Evolutionary conservation across 2,113 vertebrate genomes (phyloP), one percentile per base, ranked within the genome.

Genomic region (Boulengeromyrus knoepffleri): DNA sequence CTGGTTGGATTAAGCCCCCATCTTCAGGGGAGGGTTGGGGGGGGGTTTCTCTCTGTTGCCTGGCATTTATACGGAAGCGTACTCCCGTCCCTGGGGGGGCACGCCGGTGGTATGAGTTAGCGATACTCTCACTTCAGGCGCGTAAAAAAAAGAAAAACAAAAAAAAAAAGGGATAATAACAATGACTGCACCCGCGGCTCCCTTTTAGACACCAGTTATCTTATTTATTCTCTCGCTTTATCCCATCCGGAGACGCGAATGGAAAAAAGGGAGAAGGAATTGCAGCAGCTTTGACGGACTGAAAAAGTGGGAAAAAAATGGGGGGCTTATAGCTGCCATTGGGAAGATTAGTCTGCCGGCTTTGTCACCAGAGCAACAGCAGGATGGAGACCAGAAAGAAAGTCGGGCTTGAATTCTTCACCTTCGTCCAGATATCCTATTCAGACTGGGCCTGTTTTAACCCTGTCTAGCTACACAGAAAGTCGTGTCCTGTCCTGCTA

Each of bases 11-110:
- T 36, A 56, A 58, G 7, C 52, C 15, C 39, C 53, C 36, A 7
- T 85, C 83, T 92, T 70, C 62, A 90, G 84, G 58, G 83, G 85
- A 84, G 77, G 74, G 24, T 0, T 3, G 24, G 3, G 50, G 17
- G 27, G 62, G 62, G 2, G 36, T 66, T 12, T 90, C 62, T 92
- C 58, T 91, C 74, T 52, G 85, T 83, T 19, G 21, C 24, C 27
- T 17, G 5, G 27, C 45, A 53, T 53, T 90, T 49, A 77, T 52
- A 90, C 46, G 90, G 49, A 31, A 88, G 91, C 90, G 52, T 88
- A 92, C 91, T 80, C n/a, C n/a, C 15, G 0, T 45, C 49, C 70
- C 15, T 46, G 49, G 13, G 7, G 66, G 62, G 36, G 15, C 42
- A 17, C 12, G 10, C 53, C 58, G 4, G 58, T 27, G 42, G 39